Conservation (phyloP, 92 coral and sea anemone species). For the Virgularia gustaviana region DNA sequence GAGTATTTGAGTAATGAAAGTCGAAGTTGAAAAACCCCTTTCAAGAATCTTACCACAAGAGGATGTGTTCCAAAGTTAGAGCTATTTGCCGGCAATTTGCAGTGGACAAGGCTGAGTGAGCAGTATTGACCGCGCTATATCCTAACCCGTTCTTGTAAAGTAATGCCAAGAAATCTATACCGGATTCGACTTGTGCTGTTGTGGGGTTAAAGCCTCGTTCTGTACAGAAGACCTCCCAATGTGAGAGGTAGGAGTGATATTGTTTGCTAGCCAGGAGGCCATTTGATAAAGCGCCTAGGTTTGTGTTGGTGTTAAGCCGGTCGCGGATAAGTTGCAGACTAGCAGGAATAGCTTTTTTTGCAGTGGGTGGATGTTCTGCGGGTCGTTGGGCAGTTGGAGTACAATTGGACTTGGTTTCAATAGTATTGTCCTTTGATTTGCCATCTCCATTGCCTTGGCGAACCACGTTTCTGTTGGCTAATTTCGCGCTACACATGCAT, state of each 20-base stretch:
- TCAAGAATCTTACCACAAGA: conserved; percentile 20
- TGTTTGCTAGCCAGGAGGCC: conserved; percentile 24
- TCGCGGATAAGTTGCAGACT: too few species aligned
- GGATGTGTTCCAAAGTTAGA: conserved; percentile 40
- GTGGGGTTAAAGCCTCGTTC: background rate
- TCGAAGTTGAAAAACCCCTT: conserved; percentile 46
- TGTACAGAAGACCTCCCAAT: conserved; percentile 35
- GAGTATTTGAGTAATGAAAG: too few species aligned
- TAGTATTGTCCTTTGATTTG: conserved; percentile 13
- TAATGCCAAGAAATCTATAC: conserved; percentile 31
- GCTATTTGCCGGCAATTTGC: background rate
- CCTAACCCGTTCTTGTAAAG: too few species aligned
- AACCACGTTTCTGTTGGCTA: conserved; percentile 32
- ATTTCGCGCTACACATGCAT: conserved; percentile 30
- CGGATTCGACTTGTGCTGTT: conserved; percentile 32
- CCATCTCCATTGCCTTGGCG: conserved; percentile 39
- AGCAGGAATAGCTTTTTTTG: too few species aligned
- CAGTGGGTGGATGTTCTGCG: too few species aligned
- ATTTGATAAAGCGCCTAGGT: background rate
- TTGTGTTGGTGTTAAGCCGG: too few species aligned
- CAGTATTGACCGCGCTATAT: too few species aligned
- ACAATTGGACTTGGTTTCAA: too few species aligned
- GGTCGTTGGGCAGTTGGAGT: too few species aligned
- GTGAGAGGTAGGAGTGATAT: conserved; percentile 31
- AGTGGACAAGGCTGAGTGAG: too few species aligned